Percentiles rank a stretch among this genome's conserved stretches.
These are phyloP conservation scores for Irena cyanogastra DNA, from an alignment of 2,113 vertebrate genomes.

Conservation along the genomic window DNA sequence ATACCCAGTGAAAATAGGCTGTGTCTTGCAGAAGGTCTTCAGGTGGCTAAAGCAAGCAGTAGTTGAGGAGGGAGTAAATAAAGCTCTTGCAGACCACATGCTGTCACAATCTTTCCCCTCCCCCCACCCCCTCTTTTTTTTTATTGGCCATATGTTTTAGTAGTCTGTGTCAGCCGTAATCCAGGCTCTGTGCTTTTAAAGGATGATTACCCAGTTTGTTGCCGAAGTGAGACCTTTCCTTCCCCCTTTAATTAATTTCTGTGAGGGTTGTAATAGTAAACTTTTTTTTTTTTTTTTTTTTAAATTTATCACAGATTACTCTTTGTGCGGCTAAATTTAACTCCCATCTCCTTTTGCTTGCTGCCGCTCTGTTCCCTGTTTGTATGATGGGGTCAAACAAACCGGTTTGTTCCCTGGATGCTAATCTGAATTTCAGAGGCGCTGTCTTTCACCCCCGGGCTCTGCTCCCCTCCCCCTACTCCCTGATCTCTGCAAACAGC, in stretches of 20 bases:
- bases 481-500: background rate
- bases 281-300: background rate
- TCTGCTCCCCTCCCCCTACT: background rate
- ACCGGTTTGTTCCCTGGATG: constrained; percentile 58
- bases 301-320: background rate
- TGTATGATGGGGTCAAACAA: constrained; percentile 9
- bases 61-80: background rate
- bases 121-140: background rate
- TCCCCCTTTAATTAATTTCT: background rate
- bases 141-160: constrained; percentile 50
- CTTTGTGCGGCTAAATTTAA: background rate
- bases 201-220: constrained; percentile 37
- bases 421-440: constrained; percentile 69
- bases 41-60: background rate
- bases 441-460: background rate
- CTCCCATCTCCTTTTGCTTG: background rate
- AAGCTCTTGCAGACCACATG: background rate
- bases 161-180: constrained; percentile 27
- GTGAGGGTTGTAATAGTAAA: background rate
- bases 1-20: background rate
- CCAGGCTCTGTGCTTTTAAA: background rate
- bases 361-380: background rate
- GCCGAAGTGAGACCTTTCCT: background rate
- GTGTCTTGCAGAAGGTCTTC: background rate
- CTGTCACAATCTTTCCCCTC: background rate